A percentile compares a stretch with the other conserved stretches of the same genome.
Conservation (phyloP, 92 coral and sea anemone species). For the Desmophyllum pertusum region DNA sequence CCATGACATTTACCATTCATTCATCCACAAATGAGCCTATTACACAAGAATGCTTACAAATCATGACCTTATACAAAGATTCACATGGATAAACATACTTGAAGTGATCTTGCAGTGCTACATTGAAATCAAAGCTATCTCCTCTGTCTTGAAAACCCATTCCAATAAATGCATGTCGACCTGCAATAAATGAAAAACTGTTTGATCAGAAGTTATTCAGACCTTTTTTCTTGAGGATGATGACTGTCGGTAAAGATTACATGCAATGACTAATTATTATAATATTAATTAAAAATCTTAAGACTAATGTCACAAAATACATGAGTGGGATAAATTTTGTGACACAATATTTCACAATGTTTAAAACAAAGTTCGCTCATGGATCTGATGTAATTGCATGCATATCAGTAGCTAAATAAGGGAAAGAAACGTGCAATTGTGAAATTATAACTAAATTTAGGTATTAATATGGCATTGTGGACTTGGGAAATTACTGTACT, state of each 20-base stretch:
- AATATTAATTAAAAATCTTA: too few relatives aligned
- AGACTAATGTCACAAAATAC: too few relatives aligned
- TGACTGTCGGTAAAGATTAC: not conserved
- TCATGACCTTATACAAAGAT: not conserved
- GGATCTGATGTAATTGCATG: too few relatives aligned
- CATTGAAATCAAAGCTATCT: constrained; percentile 98
- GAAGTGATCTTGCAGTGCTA: constrained; percentile 97
- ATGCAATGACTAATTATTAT: too few relatives aligned
- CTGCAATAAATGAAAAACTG: constrained; percentile 39
- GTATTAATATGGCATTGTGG: too few relatives aligned
- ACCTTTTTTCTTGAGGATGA: not conserved
- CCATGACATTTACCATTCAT: not conserved
- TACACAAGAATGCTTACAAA: not conserved
- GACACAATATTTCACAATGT: too few relatives aligned
- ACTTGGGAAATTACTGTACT: too few relatives aligned
- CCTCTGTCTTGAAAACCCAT: constrained; percentile 99
- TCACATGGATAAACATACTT: constrained; percentile 64
- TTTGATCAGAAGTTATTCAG: not conserved
- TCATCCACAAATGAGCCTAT: not conserved
- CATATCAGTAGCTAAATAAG: too few relatives aligned
- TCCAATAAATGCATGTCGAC: constrained; percentile 99
- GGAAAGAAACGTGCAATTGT: too few relatives aligned
- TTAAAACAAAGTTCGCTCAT: too few relatives aligned
- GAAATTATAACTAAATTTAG: too few relatives aligned
- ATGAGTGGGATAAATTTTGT: too few relatives aligned